phyloP scores from a whole-genome alignment of 2,888 invertebrate species.

The Malthinus flaveolus region DNA sequence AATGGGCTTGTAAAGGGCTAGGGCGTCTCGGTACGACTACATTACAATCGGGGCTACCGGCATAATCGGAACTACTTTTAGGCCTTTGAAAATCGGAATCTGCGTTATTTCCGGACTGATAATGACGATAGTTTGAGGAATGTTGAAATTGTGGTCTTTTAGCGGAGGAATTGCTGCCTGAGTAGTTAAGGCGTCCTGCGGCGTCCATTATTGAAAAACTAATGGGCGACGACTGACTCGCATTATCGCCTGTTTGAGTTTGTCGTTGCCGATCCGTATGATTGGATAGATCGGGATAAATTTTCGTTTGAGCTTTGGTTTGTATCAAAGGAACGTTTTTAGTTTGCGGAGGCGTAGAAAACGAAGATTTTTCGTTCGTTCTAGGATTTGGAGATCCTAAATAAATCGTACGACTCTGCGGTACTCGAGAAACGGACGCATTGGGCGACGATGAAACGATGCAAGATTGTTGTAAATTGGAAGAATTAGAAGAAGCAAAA shows the following conservation, averaged over 20 bases:
- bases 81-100: constrained; percentile 64
- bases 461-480: constrained; percentile 70
- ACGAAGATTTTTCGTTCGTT: constrained; percentile 49
- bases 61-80: constrained; percentile 57
- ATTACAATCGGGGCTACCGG: constrained; percentile 61
- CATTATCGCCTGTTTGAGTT: constrained; percentile 56
- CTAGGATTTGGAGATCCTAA: constrained; percentile 53
- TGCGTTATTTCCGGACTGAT: constrained; percentile 62
- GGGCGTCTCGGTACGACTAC: constrained; percentile 68
- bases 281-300: constrained; percentile 67
- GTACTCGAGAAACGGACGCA: constrained; percentile 55
- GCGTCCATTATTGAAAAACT: constrained; percentile 78
- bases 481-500: constrained; percentile 51
- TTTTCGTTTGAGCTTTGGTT: constrained; percentile 78
- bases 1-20: constrained; percentile 69
- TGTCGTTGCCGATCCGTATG: constrained; percentile 49
- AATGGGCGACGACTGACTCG: constrained; percentile 70
- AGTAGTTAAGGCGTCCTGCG: constrained; percentile 65
- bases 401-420: constrained; percentile 56
- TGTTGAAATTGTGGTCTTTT: constrained; percentile 60
- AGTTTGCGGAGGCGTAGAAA: constrained; percentile 46
- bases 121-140: constrained; percentile 58
- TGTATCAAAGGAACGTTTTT: constrained; percentile 64
- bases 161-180: constrained; percentile 59
- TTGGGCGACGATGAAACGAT: constrained; percentile 71